Evolutionary conservation across 2,797 vertebrate genomes (phyloP).

Genomic region (Synaphobranchus kaupii): DNA sequence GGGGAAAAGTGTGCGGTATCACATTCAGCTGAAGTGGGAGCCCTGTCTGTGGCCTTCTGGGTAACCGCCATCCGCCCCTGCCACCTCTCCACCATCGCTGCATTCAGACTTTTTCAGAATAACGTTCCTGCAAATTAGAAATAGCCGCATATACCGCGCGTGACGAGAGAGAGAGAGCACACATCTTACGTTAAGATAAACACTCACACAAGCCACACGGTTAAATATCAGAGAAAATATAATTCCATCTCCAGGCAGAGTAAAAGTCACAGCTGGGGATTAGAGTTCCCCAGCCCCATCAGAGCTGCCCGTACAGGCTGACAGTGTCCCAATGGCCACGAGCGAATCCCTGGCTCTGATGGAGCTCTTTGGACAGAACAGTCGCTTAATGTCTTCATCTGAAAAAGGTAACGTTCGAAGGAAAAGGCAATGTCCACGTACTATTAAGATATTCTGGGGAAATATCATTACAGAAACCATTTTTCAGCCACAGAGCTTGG

Average conservation of each 20-base stretch:
- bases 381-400: background rate
- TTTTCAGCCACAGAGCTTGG: no score
- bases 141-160: background rate
- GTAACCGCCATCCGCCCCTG: background rate
- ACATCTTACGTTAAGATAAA: background rate
- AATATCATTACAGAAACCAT: background rate
- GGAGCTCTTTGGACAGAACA: background rate
- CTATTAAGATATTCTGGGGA: background rate
- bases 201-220: background rate
- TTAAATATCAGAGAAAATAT: background rate
- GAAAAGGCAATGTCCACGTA: background rate
- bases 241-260: background rate
- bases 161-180: background rate
- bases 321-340: background rate
- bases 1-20: background rate
- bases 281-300: no score
- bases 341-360: background rate
- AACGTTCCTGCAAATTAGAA: background rate
- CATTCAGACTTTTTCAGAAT: background rate
- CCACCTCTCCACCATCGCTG: background rate
- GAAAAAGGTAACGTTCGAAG: background rate
- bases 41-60: background rate
- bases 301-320: no score
- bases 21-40: slow-evolving; percentile 5
- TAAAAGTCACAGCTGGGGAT: background rate